Percentiles rank a stretch among this genome's conserved stretches.
Conservation (phyloP, 2,797 vertebrate genomes). For the Pachyuromys duprasi region DNA sequence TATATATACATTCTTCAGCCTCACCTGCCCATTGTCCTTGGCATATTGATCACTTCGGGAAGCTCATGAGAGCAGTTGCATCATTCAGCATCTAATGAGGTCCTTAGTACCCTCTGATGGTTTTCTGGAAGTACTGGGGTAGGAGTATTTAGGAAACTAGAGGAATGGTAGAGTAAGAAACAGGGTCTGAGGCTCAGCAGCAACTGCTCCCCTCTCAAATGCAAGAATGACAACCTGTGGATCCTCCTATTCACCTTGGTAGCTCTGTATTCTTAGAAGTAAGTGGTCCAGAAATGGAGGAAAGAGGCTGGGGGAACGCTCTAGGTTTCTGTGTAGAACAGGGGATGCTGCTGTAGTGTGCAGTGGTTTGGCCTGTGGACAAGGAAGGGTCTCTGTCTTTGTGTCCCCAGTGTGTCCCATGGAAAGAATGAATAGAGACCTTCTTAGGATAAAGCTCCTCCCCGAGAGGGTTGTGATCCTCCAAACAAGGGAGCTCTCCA, state of each 20-base stretch:
- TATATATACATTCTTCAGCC: not conserved
- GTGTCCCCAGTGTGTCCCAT: not conserved
- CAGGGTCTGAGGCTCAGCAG: not conserved
- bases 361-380: not conserved
- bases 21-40: not conserved
- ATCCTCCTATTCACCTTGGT: not conserved
- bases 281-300: not conserved
- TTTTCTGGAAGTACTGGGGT: not conserved
- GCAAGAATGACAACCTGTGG: not conserved
- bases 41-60: not conserved
- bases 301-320: not conserved
- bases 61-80: not conserved
- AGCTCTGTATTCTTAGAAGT: not conserved
- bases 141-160: no score
- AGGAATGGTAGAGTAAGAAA: not conserved
- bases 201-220: not conserved
- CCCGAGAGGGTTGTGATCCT: not conserved
- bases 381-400: not conserved
- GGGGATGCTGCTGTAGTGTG: not conserved
- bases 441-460: not conserved
- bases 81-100: not conserved
- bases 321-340: not conserved
- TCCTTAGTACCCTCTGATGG: not conserved
- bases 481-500: not conserved
- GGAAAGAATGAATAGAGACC: not conserved